Conservation (phyloP, 2,113 vertebrate species). For the Capreolus pygargus region DNA sequence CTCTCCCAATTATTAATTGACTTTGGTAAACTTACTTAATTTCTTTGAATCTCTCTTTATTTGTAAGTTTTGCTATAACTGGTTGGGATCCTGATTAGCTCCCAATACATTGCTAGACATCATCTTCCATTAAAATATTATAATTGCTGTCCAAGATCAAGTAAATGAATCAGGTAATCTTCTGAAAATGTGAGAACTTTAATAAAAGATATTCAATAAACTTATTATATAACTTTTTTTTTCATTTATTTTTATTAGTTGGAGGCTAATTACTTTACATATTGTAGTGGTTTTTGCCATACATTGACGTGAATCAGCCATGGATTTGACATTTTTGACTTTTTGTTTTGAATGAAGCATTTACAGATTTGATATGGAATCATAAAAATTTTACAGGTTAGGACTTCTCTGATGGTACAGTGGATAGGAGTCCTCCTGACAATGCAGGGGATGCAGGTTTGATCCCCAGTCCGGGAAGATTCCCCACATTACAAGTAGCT, state of each 20-base stretch:
- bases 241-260: too few species aligned
- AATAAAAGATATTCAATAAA: background rate
- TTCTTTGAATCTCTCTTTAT: background rate
- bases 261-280: too few species aligned
- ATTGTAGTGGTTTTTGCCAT: too few species aligned
- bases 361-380: background rate
- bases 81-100: background rate
- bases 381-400: background rate
- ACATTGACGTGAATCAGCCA: too few species aligned
- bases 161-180: background rate
- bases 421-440: background rate
- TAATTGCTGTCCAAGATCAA: background rate
- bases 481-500: background rate
- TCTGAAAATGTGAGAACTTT: background rate
- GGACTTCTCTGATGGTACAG: background rate
- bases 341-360: background rate
- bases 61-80: background rate
- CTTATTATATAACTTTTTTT: background rate
- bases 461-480: background rate
- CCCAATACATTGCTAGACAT: background rate
- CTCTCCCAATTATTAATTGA: background rate
- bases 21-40: constrained; percentile 4
- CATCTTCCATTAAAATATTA: background rate
- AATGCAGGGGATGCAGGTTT: background rate
- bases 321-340: background rate